Evolutionary conservation across 2,888 invertebrate genomes (phyloP), one percentile per base, ranked within the genome.

Genomic region (Baccha elongata): DNA sequence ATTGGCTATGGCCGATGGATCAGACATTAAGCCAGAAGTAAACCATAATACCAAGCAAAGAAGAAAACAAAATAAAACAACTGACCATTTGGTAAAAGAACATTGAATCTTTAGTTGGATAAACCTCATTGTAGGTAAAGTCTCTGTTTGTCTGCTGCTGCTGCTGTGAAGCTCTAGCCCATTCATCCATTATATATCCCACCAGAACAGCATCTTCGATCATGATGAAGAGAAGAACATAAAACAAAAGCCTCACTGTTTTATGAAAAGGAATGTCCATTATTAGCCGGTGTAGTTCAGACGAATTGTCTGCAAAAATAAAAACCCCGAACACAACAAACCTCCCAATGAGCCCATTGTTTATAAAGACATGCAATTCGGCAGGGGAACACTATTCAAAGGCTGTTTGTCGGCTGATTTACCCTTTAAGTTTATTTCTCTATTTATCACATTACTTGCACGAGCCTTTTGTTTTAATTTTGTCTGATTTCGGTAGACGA

Each of bases 281-380:
- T 80, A 80, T 80, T 80, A 74, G 80, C 80, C 74, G 69, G 80
- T 80, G 65, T 71, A 74, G 58, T 75, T 71, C 74, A 75, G 80
- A 80, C 74, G 69, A 75, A 74, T 64, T 74, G 80, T 80, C 80
- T 80, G 80, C 80, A 50, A 74, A 23, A 65, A 65, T 74, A 74
- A 69, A 50, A 60, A 42, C 26, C 4, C 8, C 21, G 17, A 69
- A 62, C 40, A 64, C 15, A 32, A 55, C 46, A 32, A 78, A 74
- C 73, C 73, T 64, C 78, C 78, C 78, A 79, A 79, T 35, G 64
- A 58, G 72, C 42, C 65, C 17, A 78, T 78, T 78, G 78, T 78
- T 69, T 46, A 7, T 40, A 52, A 37, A 42, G 58, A 69, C 35
- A 60, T 58, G 58, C 69, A 69, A 69, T 48, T 72, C 78, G 65